These are phyloP conservation scores for Pandemis corylana DNA, from an alignment of 2,888 invertebrate genomes.

Conservation along the genomic window DNA sequence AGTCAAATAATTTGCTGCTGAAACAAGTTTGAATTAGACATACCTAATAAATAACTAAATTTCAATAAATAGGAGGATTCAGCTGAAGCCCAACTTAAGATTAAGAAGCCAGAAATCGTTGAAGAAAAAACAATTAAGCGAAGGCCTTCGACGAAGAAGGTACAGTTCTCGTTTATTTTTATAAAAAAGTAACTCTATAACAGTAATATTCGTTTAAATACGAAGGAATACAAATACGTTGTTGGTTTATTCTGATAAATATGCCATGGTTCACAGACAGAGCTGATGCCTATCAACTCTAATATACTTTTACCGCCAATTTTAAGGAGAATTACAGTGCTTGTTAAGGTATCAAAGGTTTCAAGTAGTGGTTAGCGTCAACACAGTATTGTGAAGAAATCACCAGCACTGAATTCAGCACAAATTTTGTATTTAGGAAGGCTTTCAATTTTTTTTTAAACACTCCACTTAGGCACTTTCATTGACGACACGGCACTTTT, in stretches of 20 bases:
- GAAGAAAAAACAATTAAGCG: slow-evolving; percentile 78
- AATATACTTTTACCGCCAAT: slow-evolving; percentile 56
- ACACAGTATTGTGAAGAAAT: slow-evolving; percentile 13
- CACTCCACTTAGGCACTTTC: slow-evolving; percentile 24
- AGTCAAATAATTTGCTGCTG: slow-evolving; percentile 11
- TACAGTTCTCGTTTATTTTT: slow-evolving; percentile 49
- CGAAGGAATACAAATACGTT: not conserved
- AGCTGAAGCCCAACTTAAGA: slow-evolving; percentile 77
- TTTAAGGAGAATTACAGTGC: slow-evolving; percentile 66
- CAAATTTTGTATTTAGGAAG: slow-evolving; percentile 20
- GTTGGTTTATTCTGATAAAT: slow-evolving; percentile 9
- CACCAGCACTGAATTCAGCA: slow-evolving; percentile 36
- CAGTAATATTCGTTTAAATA: too few relatives aligned
- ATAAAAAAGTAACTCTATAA: not conserved
- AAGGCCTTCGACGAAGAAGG: slow-evolving; percentile 71
- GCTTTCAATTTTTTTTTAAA: slow-evolving; percentile 17
- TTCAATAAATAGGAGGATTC: slow-evolving; percentile 67
- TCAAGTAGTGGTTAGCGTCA: slow-evolving; percentile 42
- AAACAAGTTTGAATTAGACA: not conserved
- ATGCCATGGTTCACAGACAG: slow-evolving; percentile 65
- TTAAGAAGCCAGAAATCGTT: slow-evolving; percentile 80
- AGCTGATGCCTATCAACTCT: slow-evolving; percentile 57
- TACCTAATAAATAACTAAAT: slow-evolving; percentile 9
- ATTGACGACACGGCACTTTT: slow-evolving; percentile 36
- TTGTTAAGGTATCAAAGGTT: slow-evolving; percentile 66